Conservation (phyloP, 2,888 invertebrate species). For the Ennomos fuscantarius region DNA sequence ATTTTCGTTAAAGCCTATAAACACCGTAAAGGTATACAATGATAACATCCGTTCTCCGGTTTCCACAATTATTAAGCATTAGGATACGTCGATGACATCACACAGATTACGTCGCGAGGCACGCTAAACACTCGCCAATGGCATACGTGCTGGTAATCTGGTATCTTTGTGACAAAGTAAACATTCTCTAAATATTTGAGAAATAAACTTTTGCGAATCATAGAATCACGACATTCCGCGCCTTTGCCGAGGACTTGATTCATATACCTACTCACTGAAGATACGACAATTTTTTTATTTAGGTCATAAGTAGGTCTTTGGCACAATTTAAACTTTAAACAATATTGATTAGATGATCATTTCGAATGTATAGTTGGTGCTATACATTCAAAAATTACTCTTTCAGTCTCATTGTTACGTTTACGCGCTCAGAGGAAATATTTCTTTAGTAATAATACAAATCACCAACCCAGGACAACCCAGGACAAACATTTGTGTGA, state of each 20-base stretch:
- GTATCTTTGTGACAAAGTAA: slow-evolving; percentile 4
- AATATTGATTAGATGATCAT: too few relatives aligned
- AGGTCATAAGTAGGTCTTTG: too few relatives aligned
- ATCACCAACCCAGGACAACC: too few relatives aligned
- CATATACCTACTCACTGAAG: background rate
- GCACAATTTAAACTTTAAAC: too few relatives aligned
- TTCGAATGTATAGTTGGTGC: too few relatives aligned
- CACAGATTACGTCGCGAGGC: slow-evolving; percentile 7
- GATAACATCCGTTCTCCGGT: slow-evolving; percentile 10
- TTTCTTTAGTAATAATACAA: too few relatives aligned
- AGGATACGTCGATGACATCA: slow-evolving; percentile 14
- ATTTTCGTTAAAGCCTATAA: slow-evolving; percentile 4
- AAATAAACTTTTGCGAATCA: slow-evolving; percentile 14
- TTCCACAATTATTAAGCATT: slow-evolving; percentile 10
- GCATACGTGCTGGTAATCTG: background rate
- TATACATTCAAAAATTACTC: too few relatives aligned
- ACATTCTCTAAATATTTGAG: slow-evolving; percentile 14
- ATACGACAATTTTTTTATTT: too few relatives aligned
- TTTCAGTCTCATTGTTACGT: too few relatives aligned
- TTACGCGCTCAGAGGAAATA: too few relatives aligned
- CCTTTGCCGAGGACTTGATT: slow-evolving; percentile 22
- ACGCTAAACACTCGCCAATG: slow-evolving; percentile 15
- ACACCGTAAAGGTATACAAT: background rate
- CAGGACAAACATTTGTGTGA: too few relatives aligned
- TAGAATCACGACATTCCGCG: slow-evolving; percentile 14